phyloP scores from a whole-genome alignment of 2,113 vertebrate species.

The Zosterops lateralis region DNA sequence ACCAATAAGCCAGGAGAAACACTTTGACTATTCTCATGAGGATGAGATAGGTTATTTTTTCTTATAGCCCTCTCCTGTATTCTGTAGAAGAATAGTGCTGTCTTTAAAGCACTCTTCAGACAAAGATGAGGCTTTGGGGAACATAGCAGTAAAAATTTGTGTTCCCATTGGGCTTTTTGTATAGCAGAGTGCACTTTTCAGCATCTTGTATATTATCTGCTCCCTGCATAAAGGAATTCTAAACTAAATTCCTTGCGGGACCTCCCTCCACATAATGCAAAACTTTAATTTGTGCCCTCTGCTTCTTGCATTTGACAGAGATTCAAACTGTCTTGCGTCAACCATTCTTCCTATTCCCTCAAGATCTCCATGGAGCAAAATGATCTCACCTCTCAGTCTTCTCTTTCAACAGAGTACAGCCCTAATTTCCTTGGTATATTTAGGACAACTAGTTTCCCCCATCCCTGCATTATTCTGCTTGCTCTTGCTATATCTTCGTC shows the following conservation, averaged over 20 bases:
- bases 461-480: background rate
- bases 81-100: background rate
- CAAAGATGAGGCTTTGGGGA: slow-evolving; percentile 8
- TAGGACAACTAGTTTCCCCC: background rate
- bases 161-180: slow-evolving; percentile 3
- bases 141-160: slow-evolving; percentile 1
- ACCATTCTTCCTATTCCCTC: background rate
- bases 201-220: slow-evolving; percentile 16
- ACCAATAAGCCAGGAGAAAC: slow-evolving; percentile 44
- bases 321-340: slow-evolving; percentile 5
- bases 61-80: slow-evolving; percentile 29
- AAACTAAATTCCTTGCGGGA: slow-evolving; percentile 4
- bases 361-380: background rate
- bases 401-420: background rate
- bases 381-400: background rate
- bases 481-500: background rate
- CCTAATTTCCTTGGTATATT: slow-evolving; percentile 17
- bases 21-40: slow-evolving; percentile 9
- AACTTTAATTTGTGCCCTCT: slow-evolving; percentile 35
- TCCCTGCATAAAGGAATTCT: background rate
- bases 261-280: slow-evolving; percentile 10
- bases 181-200: slow-evolving; percentile 28
- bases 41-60: slow-evolving; percentile 30
- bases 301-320: slow-evolving; percentile 16
- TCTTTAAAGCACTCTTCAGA: slow-evolving; percentile 30